Conservation (phyloP, 2,113 vertebrate species). For the Opisthocomus hoazin region DNA sequence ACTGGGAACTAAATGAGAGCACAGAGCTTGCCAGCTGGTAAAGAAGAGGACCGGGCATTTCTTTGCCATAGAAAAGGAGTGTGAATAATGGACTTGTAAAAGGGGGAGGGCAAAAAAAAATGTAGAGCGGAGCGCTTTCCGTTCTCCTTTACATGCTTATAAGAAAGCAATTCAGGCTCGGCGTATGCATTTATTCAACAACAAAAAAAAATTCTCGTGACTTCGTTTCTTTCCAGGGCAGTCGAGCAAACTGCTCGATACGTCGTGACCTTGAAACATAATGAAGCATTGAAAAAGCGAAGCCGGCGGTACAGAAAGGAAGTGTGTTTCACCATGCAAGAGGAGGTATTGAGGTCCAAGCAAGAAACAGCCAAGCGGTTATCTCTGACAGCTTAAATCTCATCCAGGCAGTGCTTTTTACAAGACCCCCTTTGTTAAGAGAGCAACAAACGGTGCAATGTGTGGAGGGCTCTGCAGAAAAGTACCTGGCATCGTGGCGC, state of each 20-base stretch:
- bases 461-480: not conserved
- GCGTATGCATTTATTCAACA: not conserved
- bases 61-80: not conserved
- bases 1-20: not conserved
- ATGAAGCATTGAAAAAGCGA: slow-evolving; percentile 53
- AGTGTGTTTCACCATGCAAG: slow-evolving; percentile 1
- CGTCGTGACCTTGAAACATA: slow-evolving; percentile 28
- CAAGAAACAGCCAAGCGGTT: not conserved
- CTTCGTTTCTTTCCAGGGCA: not conserved
- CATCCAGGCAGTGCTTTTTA: not conserved
- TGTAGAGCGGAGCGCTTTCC: accelerated
- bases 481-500: not conserved
- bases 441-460: not conserved
- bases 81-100: not conserved
- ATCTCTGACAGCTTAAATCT: slow-evolving; percentile 6
- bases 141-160: not conserved
- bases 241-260: not conserved
- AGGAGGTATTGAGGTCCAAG: not conserved
- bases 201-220: not conserved
- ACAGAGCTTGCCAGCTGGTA: not conserved
- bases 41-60: not conserved
- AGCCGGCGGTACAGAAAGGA: slow-evolving; percentile 3
- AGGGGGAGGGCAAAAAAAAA: not conserved
- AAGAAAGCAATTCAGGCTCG: not conserved
- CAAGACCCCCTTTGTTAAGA: slow-evolving; percentile 11